Conservation (phyloP, 1,140 invertebrate genomes). For the Asobara japonica region DNA sequence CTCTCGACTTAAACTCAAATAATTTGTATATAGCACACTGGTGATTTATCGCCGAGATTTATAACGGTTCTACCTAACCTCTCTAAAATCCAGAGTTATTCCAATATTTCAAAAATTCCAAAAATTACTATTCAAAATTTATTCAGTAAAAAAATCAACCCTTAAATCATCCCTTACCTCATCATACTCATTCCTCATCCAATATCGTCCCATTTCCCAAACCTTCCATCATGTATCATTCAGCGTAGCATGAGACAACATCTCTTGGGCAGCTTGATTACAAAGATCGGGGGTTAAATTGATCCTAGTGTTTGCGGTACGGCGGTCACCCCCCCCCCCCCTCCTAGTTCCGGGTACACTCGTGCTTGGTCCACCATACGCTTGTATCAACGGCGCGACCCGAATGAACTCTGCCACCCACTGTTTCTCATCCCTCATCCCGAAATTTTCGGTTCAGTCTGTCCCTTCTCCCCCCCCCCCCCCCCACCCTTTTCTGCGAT, state of each 20-base stretch:
- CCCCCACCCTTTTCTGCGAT: not conserved
- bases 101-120: too few relatives aligned
- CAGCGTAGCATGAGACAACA: not conserved
- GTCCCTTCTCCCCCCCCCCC: not conserved
- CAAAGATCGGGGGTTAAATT: conserved; percentile 55
- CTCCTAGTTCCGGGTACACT: conserved; percentile 30
- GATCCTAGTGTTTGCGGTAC: conserved; percentile 49
- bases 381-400: conserved; percentile 6
- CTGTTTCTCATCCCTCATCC: not conserved
- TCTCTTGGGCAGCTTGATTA: conserved; percentile 44
- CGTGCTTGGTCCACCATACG: conserved; percentile 26
- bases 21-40: not conserved
- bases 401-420: conserved; percentile 16
- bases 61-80: conserved; percentile 38
- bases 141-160: too few relatives aligned
- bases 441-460: not conserved
- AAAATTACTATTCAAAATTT: too few relatives aligned
- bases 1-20: not conserved
- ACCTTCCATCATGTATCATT: not conserved
- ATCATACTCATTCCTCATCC: too few relatives aligned
- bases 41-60: conserved; percentile 52
- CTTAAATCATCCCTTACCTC: too few relatives aligned
- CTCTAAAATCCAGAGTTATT: conserved; percentile 16
- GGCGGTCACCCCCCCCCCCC: conserved; percentile 22
- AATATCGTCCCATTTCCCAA: too few relatives aligned